Conservation (phyloP, 2,113 vertebrate genomes). For the Solenodon paradoxus region DNA sequence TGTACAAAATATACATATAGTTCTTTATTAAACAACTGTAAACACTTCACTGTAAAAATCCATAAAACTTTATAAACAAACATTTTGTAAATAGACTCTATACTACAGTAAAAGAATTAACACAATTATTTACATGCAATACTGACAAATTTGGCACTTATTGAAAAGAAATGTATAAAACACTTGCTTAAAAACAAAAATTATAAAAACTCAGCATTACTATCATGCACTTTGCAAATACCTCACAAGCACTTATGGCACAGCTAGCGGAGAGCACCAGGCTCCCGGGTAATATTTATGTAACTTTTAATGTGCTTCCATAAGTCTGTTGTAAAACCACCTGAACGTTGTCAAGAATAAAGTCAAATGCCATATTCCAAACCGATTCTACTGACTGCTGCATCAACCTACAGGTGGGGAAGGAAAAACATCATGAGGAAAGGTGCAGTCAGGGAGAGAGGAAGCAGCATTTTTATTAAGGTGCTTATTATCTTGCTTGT, state of each 20-base stretch:
- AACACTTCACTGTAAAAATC: constrained; percentile 97
- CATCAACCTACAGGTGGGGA: constrained; percentile 88
- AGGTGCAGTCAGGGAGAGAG: too few relatives aligned
- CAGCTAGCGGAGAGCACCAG: constrained; percentile 83
- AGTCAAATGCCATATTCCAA: constrained; percentile 99
- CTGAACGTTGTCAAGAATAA: constrained; percentile 99
- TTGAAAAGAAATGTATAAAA: constrained; percentile 91
- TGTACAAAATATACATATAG: constrained; percentile 91
- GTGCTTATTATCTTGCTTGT: too few relatives aligned
- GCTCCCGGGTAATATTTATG: constrained; percentile 82
- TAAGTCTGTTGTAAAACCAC: constrained; percentile 97
- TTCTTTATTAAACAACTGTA: constrained; percentile 96
- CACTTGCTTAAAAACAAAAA: constrained; percentile 89
- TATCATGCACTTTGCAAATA: constrained; percentile 90
- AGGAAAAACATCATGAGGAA: not conserved
- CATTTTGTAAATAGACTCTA: constrained; percentile 92
- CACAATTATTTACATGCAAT: constrained; percentile 97
- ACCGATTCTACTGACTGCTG: constrained; percentile 97
- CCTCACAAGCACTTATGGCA: constrained; percentile 89
- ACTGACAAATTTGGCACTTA: constrained; percentile 97
- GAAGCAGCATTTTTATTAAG: too few relatives aligned
- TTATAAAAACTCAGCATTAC: constrained; percentile 87
- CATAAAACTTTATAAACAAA: constrained; percentile 93
- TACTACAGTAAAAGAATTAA: constrained; percentile 91
- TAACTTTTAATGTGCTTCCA: constrained; percentile 96